Evolutionary conservation across 2,113 vertebrate species (phyloP), one percentile per base, ranked within the genome.

Genomic region (human): DNA sequence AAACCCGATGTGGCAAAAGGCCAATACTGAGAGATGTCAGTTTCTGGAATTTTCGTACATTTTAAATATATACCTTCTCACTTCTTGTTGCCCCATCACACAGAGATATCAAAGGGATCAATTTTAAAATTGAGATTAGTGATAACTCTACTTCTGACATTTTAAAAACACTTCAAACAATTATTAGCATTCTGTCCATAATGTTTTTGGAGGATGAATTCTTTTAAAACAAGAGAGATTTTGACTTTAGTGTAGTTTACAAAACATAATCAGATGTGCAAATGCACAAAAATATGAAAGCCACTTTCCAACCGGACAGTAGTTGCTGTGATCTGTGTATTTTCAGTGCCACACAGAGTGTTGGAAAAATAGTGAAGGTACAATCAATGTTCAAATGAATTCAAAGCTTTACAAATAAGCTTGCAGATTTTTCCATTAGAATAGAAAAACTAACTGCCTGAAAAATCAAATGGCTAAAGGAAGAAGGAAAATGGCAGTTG

Each of bases 141-240:
- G 80, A 13, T 89, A 94, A 94, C 9, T 8, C 6, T 5, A 82
- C 38, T 94, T 40, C 1, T 27, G 78, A 48, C 35, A 55, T 89
- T 91, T 97, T 93, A 50, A n/a, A 93, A 90, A 87, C 40, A 86
- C 22, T 93, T 81, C 59, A 73, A 79, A 94, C 1, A 16, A 32
- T 32, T 32, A n/a, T 48, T 90, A 57, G 10, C n/a, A 86, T 93
- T 86, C 57, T 35, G 16, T 10, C 30, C 70, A 45, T 64, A 83
- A 89, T 88, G 14, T 59, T 68, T 57, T 50, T 66, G 32, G 23
- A 75, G 5, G 50, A 5, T 22, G 43, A 73, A 11, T 82, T 92
- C 32, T 93, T 95, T 82, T 68, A 91, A 96, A 94, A 76, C 12
- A 59, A 94, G 13, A 92, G 40, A 61, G n/a, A n/a, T n/a, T 27